These are phyloP conservation scores for Parazoanthus swiftii DNA, from an alignment of 92 coral and sea anemone species.

Conservation along the genomic window DNA sequence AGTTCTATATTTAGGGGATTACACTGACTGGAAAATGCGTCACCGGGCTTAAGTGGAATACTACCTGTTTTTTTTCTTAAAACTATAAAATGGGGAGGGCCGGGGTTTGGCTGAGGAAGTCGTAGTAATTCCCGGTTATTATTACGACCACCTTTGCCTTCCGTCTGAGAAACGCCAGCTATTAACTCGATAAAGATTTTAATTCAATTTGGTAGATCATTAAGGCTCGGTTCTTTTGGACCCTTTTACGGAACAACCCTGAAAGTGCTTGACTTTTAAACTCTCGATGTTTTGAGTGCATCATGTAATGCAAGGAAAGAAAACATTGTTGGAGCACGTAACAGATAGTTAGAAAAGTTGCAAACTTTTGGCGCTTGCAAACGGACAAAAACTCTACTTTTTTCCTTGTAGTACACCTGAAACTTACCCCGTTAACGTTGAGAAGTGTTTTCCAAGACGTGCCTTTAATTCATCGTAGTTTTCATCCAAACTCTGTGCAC, in stretches of 20 bases:
- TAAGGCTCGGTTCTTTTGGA: not conserved
- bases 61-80: constrained; percentile 41
- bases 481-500: constrained; percentile 59
- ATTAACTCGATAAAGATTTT: constrained; percentile 6
- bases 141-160: not conserved
- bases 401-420: not conserved
- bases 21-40: constrained; percentile 24
- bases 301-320: constrained; percentile 28
- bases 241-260: not conserved
- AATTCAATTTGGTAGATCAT: constrained; percentile 30
- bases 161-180: not conserved
- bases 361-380: not conserved
- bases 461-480: constrained; percentile 71
- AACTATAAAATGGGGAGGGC: constrained; percentile 13
- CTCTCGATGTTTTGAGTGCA: constrained; percentile 28
- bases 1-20: constrained; percentile 35
- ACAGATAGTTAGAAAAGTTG: not conserved
- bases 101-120: constrained; percentile 29
- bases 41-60: constrained; percentile 34
- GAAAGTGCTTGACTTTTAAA: constrained; percentile 26
- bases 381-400: not conserved
- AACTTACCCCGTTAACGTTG: constrained; percentile 77
- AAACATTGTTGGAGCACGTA: constrained; percentile 34
- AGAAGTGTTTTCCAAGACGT: constrained; percentile 68
- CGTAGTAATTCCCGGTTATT: not conserved